These are phyloP conservation scores for Apistogramma diplotaenia DNA, from an alignment of 2,113 vertebrate genomes.

Conservation along the genomic window DNA sequence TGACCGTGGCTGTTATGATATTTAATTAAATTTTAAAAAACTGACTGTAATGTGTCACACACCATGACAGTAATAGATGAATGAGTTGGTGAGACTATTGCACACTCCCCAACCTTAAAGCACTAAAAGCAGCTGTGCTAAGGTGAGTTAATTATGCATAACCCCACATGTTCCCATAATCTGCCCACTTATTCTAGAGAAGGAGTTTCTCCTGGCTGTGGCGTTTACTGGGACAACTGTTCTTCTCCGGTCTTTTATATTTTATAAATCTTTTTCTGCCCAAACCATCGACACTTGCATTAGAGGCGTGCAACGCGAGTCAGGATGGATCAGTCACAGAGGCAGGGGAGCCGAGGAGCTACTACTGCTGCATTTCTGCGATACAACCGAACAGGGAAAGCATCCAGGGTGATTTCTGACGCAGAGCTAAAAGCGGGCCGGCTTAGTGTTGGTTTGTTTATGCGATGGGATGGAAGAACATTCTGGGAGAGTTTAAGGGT, in stretches of 20 bases:
- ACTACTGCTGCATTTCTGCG: background rate
- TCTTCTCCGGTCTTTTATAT: constrained; percentile 72
- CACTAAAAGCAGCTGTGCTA: constrained; percentile 69
- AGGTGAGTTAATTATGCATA: constrained; percentile 73
- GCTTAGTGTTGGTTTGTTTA: constrained; percentile 59
- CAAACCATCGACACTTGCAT: constrained; percentile 49
- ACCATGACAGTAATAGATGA: background rate
- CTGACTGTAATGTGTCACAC: background rate
- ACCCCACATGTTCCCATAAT: constrained; percentile 78
- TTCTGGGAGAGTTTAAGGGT: constrained; percentile 54
- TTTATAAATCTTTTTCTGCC: constrained; percentile 70
- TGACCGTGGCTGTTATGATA: background rate
- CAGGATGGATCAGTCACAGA: constrained; percentile 68
- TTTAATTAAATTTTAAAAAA: fast-evolving
- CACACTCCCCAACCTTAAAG: constrained; percentile 51
- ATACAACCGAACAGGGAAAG: constrained; percentile 20
- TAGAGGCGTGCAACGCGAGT: constrained; percentile 53
- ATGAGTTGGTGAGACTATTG: constrained; percentile 41
- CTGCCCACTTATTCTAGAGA: constrained; percentile 68
- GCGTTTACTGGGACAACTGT: constrained; percentile 69
- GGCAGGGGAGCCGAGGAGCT: background rate
- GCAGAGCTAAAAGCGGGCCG: constrained; percentile 58
- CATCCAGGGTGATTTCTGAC: constrained; percentile 44
- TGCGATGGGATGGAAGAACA: constrained; percentile 41
- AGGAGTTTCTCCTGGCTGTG: constrained; percentile 55